Conservation (phyloP, 2,888 invertebrate genomes). For the Trichopria drosophilae region DNA sequence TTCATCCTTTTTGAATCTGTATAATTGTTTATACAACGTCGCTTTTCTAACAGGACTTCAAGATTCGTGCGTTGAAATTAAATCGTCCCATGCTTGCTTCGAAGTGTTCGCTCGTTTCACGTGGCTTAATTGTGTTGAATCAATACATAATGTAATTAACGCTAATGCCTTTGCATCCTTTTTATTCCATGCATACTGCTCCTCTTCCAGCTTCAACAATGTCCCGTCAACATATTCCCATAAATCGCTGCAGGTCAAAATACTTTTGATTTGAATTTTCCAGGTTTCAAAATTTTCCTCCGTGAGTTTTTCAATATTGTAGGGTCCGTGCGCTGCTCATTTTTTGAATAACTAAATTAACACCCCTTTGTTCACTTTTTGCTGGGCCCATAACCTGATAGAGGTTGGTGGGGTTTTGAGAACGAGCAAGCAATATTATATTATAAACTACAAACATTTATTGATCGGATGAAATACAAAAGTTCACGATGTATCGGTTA, state of each 20-base stretch:
- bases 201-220: constrained; percentile 8
- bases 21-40: too few relatives aligned
- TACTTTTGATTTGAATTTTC: constrained; percentile 31
- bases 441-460: too few relatives aligned
- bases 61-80: too few relatives aligned
- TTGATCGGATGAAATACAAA: too few relatives aligned
- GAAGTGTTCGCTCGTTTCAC: background rate
- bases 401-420: too few relatives aligned
- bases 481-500: too few relatives aligned
- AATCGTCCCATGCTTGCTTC: constrained; percentile 11
- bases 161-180: constrained; percentile 11
- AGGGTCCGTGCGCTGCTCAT: constrained; percentile 13
- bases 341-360: background rate
- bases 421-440: too few relatives aligned
- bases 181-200: background rate
- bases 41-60: too few relatives aligned
- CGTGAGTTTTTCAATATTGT: constrained; percentile 26
- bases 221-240: constrained; percentile 25
- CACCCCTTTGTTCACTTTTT: background rate
- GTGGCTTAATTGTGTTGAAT: background rate
- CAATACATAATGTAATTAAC: background rate
- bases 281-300: constrained; percentile 29
- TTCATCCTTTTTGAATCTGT: too few relatives aligned
- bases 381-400: constrained; percentile 9
- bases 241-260: constrained; percentile 28